phyloP scores from a whole-genome alignment of 2,888 invertebrate genomes.

The Euproctis similis region DNA sequence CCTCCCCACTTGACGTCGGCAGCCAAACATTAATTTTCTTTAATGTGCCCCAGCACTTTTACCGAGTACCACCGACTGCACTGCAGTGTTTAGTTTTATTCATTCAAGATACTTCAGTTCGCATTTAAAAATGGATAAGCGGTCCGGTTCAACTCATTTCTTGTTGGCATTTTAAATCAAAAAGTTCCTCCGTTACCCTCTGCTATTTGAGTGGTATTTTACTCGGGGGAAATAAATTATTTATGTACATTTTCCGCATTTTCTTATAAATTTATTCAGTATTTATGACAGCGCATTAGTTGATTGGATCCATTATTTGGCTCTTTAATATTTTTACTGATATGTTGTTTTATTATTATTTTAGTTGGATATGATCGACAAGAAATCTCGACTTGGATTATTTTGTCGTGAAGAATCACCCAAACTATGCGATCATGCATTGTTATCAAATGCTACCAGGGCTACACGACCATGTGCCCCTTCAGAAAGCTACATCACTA shows the following conservation, averaged over 20 bases:
- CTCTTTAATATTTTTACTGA: too few species aligned
- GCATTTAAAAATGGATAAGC: conserved; percentile 68
- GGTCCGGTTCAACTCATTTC: conserved; percentile 48
- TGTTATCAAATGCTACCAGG: conserved; percentile 82
- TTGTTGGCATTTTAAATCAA: conserved; percentile 63
- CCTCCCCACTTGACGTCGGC: conserved; percentile 65
- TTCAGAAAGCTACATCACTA: conserved; percentile 86
- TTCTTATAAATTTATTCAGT: too few species aligned
- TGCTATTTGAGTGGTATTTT: conserved; percentile 42
- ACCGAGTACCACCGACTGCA: conserved; percentile 61
- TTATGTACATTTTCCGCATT: conserved; percentile 26
- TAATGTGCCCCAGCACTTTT: conserved; percentile 75
- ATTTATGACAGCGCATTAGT: too few species aligned
- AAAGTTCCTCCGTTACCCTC: conserved; percentile 41
- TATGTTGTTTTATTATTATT: too few species aligned
- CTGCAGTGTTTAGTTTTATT: conserved; percentile 72
- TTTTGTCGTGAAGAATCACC: conserved; percentile 87
- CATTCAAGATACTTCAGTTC: conserved; percentile 59
- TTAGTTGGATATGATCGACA: conserved; percentile 65
- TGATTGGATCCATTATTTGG: too few species aligned
- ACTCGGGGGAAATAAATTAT: conserved; percentile 39
- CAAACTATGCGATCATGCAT: conserved; percentile 82
- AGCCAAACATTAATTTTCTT: conserved; percentile 75
- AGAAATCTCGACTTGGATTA: conserved; percentile 80
- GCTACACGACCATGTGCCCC: conserved; percentile 82